Percentiles rank a stretch among this genome's conserved stretches.
Evolutionary conservation across 2,113 vertebrate genomes (phyloP).

Genomic region (Microtus montanus): DNA sequence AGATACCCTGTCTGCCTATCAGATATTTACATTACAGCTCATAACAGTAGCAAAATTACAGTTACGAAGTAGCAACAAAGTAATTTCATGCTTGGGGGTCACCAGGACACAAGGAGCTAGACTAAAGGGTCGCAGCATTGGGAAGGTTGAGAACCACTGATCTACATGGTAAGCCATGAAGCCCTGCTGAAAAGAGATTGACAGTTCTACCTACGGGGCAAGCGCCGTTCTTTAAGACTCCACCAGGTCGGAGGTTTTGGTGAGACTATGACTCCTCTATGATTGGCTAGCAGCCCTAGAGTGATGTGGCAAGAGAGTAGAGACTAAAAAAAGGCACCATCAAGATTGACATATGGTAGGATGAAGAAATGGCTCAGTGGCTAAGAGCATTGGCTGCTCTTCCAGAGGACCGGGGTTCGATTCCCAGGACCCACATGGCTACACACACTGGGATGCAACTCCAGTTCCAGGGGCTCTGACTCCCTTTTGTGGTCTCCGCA

Average conservation of each 20-base stretch:
- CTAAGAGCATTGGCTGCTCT: background rate
- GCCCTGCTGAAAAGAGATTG: background rate
- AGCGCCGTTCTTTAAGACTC: background rate
- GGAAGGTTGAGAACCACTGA: background rate
- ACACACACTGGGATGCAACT: background rate
- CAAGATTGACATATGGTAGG: background rate
- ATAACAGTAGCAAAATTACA: background rate
- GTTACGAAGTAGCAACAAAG: no score
- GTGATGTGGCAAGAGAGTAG: background rate
- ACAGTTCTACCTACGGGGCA: background rate
- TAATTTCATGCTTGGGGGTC: no score
- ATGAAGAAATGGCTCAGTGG: background rate
- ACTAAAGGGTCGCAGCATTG: background rate
- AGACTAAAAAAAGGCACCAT: background rate
- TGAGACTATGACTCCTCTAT: background rate
- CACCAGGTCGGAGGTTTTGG: background rate
- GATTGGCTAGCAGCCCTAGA: background rate
- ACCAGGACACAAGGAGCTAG: background rate
- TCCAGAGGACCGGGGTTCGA: background rate
- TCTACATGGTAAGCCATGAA: no score
- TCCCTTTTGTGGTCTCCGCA: background rate
- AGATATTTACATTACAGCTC: background rate
- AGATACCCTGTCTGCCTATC: background rate
- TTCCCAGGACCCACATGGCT: background rate
- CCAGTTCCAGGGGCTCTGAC: background rate